A percentile compares a stretch with the other conserved stretches of the same genome.
phyloP scores from a whole-genome alignment of 2,888 invertebrate genomes.

The Epiblema foenella region DNA sequence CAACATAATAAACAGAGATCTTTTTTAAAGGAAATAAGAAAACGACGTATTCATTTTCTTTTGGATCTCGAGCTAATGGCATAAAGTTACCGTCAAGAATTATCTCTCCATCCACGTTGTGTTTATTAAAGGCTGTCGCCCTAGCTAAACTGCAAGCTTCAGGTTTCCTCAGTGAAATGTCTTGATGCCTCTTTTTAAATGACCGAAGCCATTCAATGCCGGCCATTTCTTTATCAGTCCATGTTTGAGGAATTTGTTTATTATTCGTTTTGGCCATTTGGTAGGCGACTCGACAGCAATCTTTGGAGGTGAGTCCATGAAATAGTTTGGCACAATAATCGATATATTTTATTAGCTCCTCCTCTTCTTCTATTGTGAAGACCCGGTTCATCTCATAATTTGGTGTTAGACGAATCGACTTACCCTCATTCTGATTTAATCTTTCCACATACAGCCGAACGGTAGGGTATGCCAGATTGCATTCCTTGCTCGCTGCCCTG shows the following conservation, averaged over 20 bases:
- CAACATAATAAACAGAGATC: not conserved
- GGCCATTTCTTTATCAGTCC: no score
- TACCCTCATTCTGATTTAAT: not conserved
- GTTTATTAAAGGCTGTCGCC: constrained; percentile 46
- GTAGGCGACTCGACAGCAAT: no score
- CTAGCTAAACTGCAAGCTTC: not conserved
- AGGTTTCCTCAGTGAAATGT: not conserved
- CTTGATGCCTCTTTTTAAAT: not conserved
- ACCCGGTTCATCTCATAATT: not conserved
- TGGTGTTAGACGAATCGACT: not conserved
- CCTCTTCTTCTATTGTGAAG: no score
- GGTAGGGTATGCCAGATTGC: no score
- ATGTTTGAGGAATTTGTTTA: no score
- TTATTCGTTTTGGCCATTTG: no score
- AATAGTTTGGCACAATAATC: no score
- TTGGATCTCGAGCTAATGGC: not conserved
- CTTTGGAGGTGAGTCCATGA: no score
- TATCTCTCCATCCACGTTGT: no score
- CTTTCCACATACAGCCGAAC: no score
- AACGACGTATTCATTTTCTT: not conserved
- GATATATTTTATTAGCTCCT: no score
- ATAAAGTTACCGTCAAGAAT: not conserved
- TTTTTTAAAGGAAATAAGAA: not conserved
- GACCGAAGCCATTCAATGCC: not conserved
- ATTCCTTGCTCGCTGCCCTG: no score